Evolutionary conservation across 2,888 invertebrate species (phyloP), one percentile per base, ranked within the genome.

Genomic region (Nephrocerus scutellatus): DNA sequence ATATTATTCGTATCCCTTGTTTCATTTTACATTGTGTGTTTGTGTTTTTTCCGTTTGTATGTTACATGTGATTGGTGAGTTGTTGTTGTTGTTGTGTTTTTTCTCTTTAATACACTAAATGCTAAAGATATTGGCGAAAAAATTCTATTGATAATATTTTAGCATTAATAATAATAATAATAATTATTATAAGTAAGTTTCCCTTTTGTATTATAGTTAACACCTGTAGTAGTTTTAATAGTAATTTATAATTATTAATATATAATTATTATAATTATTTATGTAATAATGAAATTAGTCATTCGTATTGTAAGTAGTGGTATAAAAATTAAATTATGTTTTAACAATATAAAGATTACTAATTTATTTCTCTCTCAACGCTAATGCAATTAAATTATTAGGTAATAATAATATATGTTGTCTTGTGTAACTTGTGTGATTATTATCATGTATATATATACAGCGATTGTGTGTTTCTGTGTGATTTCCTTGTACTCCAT

Each of bases 1-100:
- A 61, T 58, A 53, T 62, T 59, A 63, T 59, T 62, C 57, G 56
- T 56, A 62, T 66, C 66, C 66, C 66, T 66, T 66, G 65, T 66
- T 66, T 65, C 60, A 63, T 62, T 66, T 65, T 59, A 58, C 58
- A 44, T 51, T 47, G 50, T 55, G 51, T 47, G 31, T 51, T 44
- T 36, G 22, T 35, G 29, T 26, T 14, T 10, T 14, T 20, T 37
- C 24, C 13, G 10, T 22, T 25, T 36, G 23, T 37, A 7, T 29
- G 7, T 36, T 30, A 4, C 9, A 15, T 36, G 37, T n/a, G n/a
- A n/a, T n/a, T n/a, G n/a, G n/a, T n/a, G n/a, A n/a, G n/a, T n/a
- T n/a, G n/a, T n/a, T n/a, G n/a, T n/a, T n/a, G n/a, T n/a, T n/a
- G n/a, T n/a, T n/a, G n/a, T n/a, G 54, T 54, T 56, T 55, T 50